Evolutionary conservation across 1,140 invertebrate genomes (phyloP).

Genomic region (Drosophila navojoa): DNA sequence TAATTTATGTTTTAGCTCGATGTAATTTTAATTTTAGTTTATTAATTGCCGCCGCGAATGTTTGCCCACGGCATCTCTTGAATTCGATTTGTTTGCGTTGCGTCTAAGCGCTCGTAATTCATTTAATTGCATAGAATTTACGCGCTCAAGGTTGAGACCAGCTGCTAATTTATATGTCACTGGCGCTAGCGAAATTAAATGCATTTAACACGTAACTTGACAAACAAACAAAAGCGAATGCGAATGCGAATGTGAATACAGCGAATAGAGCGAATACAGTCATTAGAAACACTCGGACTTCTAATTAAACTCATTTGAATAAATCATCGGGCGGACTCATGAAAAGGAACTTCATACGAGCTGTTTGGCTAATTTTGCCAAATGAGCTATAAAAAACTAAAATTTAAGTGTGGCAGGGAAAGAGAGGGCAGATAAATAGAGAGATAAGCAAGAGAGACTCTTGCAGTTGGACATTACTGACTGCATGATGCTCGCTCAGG

Average conservation of each 20-base stretch:
- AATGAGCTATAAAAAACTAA: conserved; percentile 50
- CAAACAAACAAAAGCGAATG: conserved; percentile 40
- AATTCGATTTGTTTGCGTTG: conserved; percentile 58
- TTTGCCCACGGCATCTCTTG: conserved; percentile 36
- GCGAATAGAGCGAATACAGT: conserved; percentile 1
- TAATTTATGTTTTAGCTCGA: conserved; percentile 72
- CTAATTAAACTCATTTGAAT: conserved; percentile 73
- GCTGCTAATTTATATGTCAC: conserved; percentile 78
- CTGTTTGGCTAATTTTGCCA: conserved; percentile 49
- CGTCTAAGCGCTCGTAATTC: conserved; percentile 44
- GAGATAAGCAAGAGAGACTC: conserved; percentile 5
- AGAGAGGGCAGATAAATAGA: not conserved
- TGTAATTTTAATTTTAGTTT: conserved; percentile 71
- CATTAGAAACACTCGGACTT: conserved; percentile 26
- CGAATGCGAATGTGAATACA: not conserved
- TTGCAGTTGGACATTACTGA: not conserved
- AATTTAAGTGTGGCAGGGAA: too few relatives aligned
- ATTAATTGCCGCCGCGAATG: conserved; percentile 69
- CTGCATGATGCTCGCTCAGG: too few relatives aligned
- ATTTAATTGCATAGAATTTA: conserved; percentile 75
- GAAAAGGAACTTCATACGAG: not conserved
- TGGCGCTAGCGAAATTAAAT: conserved; percentile 61
- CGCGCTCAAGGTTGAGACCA: conserved; percentile 66
- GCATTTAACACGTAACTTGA: conserved; percentile 68
- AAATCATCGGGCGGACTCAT: conserved; percentile 41